phyloP scores from a whole-genome alignment of 2,888 invertebrate species.

The Dioctria rufipes region DNA sequence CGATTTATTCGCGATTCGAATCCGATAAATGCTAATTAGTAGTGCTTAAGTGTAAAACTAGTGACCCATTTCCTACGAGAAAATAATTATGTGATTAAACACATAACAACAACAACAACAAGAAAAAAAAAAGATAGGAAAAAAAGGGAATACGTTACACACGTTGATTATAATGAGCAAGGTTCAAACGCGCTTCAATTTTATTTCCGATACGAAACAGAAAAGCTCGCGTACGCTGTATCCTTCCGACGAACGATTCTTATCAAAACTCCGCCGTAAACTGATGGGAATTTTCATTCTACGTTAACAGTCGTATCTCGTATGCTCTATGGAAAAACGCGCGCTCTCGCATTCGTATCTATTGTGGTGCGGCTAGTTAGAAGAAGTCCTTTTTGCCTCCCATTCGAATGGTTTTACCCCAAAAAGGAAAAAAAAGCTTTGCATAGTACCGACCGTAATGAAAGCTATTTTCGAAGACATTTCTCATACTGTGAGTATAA shows the following conservation, averaged over 20 bases:
- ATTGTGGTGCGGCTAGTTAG: constrained; percentile 22
- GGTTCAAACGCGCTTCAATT: not conserved
- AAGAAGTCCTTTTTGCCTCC: constrained; percentile 14
- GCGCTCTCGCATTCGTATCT: constrained; percentile 35
- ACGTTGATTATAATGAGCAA: constrained; percentile 13
- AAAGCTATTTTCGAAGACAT: constrained; percentile 20
- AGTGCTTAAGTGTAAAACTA: not conserved
- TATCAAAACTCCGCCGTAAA: constrained; percentile 59
- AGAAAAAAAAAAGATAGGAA: not conserved
- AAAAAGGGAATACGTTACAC: constrained; percentile 13
- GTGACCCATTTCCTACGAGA: constrained; percentile 42
- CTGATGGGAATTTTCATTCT: constrained; percentile 49
- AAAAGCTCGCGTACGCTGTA: constrained; percentile 46
- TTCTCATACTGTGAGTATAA: not conserved
- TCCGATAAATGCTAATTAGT: not conserved
- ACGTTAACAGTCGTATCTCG: not conserved
- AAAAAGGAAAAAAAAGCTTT: constrained; percentile 13
- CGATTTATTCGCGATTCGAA: constrained; percentile 12
- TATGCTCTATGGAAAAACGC: constrained; percentile 41
- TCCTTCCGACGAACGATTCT: constrained; percentile 57
- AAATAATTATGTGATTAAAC: constrained; percentile 24
- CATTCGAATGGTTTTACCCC: constrained; percentile 25
- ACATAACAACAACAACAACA: not conserved
- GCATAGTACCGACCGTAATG: not conserved
- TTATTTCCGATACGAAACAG: constrained; percentile 14